Base-by-base conservation (phyloP, 2,797 vertebrate genomes). In the Megalops cyprinoides region DNA sequence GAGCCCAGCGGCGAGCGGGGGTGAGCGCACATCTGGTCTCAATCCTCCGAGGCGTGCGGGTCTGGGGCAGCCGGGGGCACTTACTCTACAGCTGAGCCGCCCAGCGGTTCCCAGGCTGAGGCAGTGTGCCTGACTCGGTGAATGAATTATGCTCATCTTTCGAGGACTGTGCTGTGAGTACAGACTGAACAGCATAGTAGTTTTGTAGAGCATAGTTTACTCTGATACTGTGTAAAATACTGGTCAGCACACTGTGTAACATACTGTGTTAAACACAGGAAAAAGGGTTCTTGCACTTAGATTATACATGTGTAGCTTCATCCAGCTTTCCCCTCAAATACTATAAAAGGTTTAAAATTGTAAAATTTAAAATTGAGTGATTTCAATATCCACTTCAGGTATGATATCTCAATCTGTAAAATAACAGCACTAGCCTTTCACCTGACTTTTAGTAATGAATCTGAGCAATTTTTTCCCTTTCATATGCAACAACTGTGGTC, bases 21-120 rank as follows among this genome's bases (percentile, higher is more conserved):
- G 65, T 79, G 1, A 1, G 37, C 23, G 81, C 85, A 90, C 92
- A 93, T 92, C 92, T 93, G 91, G 90, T 82, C 31, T 83, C 62
- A 74, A 91, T 88, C 34, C 42, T 49, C 73, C 46, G 62, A 42
- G 79, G 34, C 55, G 37, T 55, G 6, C 67, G 69, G 74, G 58
- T 0, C 20, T 4, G 12, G 81, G 6, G 49, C 78, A n/a, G 73
- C 60, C 58, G 60, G 62, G 62, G 42, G 1, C 49, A 42, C 2
- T 67, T 20, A 55, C 76, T 56, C 76, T 42, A 15, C 73, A 76
- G 71, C 79, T 76, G 79, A 62, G 73, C 15, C 60, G 28, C 62
- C 69, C n/a, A 23, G 49, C 81, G 71, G 56, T 86, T 87, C 87
- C 88, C 88, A 86, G 25, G 10, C 83, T 80, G 65, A 76, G 80